Evolutionary conservation across 2,113 vertebrate genomes (phyloP), one percentile per base, ranked within the genome.

Genomic region (Halcyon malimbica): DNA sequence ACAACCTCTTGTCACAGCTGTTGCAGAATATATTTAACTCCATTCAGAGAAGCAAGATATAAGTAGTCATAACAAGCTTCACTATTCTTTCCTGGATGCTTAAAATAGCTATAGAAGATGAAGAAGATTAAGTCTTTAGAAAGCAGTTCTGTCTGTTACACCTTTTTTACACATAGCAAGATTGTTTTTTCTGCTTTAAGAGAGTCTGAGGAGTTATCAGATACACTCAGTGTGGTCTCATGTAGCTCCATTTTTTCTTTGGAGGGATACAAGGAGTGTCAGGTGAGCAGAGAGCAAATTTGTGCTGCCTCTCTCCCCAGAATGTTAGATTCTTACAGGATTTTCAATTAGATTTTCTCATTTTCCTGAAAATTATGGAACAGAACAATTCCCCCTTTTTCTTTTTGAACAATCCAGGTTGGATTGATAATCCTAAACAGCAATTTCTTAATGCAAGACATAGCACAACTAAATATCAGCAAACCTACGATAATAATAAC

Each of bases 151-250:
- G 4, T 44, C 19, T 82, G 26, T 62, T 82, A 42, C 35, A 69
- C 15, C 2, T 10, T 29, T 67, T 77, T 68, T 53, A 42, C 17
- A 16, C 15, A 35, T 14, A 54, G 25, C 8, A 48, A 10, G 11
- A 28, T 39, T 84, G n/a, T 13, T 77, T 14, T 54, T 69, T 91
- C 57, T 87, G 53, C 31, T 48, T 79, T 26, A 75, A 79, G 48
- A 48, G 42, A 82, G 53, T 64, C 44, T 90, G 74, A 96, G 73
- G 83, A 90, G 51, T 96, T 92, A 92, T 70, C 28, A 51, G 78
- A 94, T 53, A 71, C 51, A 71, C 87, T 35, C 42, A 79, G 17
- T 48, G 33, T 81, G 68, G 84, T 88, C 77, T 89, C 76, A 79
- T 19, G 19, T 80, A 17, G 19, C 33, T 46, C 48, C 15, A 13